These are phyloP conservation scores for Ormyrus thymus DNA, from an alignment of 2,888 invertebrate species.

Conservation along the genomic window DNA sequence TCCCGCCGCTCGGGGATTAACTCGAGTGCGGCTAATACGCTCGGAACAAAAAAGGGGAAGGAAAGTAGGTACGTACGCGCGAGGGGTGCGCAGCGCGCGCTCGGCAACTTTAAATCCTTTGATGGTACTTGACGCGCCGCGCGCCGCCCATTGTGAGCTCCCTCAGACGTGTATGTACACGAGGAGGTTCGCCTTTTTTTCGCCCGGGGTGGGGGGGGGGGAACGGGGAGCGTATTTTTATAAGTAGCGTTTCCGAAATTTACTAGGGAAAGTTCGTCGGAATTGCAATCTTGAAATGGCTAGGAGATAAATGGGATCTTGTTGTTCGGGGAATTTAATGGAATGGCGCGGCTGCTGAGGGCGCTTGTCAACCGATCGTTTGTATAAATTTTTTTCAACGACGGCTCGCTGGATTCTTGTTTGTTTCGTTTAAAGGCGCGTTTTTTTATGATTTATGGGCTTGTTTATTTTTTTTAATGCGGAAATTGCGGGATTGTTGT, in stretches of 20 bases:
- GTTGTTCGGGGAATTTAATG: not conserved
- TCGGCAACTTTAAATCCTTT: conserved; percentile 46
- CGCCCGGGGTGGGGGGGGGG: not conserved
- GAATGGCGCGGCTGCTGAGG: not conserved
- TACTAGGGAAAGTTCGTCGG: too few species aligned
- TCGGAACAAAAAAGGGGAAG: not conserved
- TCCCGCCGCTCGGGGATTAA: conserved; percentile 34
- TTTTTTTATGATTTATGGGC: too few species aligned
- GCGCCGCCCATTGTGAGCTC: not conserved
- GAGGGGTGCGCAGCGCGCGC: not conserved
- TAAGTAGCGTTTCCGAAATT: too few species aligned
- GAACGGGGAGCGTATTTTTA: not conserved
- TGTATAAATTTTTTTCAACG: too few species aligned
- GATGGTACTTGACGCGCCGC: conserved; percentile 36
- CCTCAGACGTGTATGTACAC: not conserved
- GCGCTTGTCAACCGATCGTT: too few species aligned
- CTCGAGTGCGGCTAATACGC: conserved; percentile 51
- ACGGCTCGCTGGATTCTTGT: too few species aligned
- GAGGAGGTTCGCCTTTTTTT: too few species aligned
- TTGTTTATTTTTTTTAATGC: not conserved
- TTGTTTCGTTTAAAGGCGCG: too few species aligned
- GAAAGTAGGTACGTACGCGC: not conserved
- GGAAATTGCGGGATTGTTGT: not conserved
- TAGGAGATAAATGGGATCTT: not conserved
- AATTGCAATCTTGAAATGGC: too few species aligned